Evolutionary conservation across 2,113 vertebrate species (phyloP).

Genomic region (Mobula hypostoma): DNA sequence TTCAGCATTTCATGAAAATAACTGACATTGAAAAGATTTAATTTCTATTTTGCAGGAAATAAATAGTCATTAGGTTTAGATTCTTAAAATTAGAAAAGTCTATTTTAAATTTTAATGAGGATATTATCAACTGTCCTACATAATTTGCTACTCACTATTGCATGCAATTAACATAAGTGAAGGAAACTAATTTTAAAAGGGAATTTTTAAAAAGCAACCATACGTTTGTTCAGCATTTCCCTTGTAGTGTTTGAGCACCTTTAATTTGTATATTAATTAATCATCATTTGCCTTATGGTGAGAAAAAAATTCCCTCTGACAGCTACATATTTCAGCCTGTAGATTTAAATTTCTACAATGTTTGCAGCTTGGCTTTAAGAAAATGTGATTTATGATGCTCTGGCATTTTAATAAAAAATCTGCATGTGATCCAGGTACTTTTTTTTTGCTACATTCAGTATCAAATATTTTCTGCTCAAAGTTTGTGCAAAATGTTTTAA

Average conservation of each 20-base stretch:
- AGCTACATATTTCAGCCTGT: background rate
- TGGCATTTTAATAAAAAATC: background rate
- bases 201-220: background rate
- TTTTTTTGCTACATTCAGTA: background rate
- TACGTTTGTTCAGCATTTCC: background rate
- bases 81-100: background rate
- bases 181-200: background rate
- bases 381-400: background rate
- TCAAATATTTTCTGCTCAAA: background rate
- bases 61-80: background rate
- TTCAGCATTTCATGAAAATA: background rate
- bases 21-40: background rate
- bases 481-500: background rate
- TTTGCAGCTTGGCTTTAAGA: background rate
- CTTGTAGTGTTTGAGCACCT: background rate
- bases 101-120: too few species aligned
- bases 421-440: background rate
- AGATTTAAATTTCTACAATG: background rate
- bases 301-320: constrained; percentile 40
- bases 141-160: background rate
- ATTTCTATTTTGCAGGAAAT: background rate
- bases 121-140: background rate
- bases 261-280: constrained; percentile 28
- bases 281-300: constrained; percentile 40
- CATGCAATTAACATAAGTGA: background rate